Evolutionary conservation across 2,888 invertebrate species (phyloP).

Genomic region (Andrena marginata): DNA sequence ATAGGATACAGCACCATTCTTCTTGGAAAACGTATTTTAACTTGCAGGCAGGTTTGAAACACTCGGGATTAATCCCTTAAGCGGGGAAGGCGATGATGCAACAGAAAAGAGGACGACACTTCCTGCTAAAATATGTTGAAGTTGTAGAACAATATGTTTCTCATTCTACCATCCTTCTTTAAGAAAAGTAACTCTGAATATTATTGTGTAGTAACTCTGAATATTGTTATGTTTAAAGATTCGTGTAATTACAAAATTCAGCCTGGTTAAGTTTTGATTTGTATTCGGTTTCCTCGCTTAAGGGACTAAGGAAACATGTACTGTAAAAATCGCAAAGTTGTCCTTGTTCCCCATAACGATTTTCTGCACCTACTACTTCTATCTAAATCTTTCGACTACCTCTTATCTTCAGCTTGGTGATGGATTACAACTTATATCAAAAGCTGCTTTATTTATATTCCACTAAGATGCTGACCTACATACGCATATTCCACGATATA

Average conservation of each 20-base stretch:
- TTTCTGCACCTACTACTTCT: conserved; percentile 9
- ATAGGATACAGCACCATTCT: neutral
- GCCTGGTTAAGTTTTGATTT: neutral
- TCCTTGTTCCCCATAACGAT: neutral
- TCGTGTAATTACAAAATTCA: too few relatives aligned
- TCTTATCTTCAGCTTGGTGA: conserved; percentile 31
- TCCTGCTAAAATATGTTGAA: neutral
- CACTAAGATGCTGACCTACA: neutral
- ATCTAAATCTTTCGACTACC: conserved; percentile 16
- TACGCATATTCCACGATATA: neutral
- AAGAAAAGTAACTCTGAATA: too few relatives aligned
- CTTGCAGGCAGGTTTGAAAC: neutral
- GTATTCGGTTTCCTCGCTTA: neutral
- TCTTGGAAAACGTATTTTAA: neutral
- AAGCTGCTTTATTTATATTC: conserved; percentile 12
- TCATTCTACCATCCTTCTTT: too few relatives aligned
- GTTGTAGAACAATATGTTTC: neutral
- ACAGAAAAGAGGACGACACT: neutral
- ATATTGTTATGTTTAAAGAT: too few relatives aligned
- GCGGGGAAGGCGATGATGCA: neutral
- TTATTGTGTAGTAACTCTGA: too few relatives aligned
- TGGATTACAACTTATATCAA: conserved; percentile 16
- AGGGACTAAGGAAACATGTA: neutral
- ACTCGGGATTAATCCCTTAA: conserved; percentile 4
- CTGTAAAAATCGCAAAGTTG: conserved; percentile 1